Conservation (phyloP, 2,888 invertebrate species). For the Scotopteryx bipunctaria region DNA sequence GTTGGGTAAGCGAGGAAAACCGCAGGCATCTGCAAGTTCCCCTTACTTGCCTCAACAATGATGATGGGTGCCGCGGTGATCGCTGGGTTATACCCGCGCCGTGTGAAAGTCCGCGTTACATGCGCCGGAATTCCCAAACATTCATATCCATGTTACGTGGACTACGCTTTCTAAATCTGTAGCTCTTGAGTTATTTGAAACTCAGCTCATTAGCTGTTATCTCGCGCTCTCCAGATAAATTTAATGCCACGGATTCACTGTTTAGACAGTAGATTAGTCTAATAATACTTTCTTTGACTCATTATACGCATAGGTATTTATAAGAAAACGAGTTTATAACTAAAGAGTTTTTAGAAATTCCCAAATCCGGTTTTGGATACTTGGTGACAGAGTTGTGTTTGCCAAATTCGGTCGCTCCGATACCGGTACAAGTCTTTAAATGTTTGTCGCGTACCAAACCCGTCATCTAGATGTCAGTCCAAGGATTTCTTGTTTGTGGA, state of each 20-base stretch:
- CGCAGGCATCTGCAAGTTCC: slow-evolving; percentile 30
- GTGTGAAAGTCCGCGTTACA: slow-evolving; percentile 41
- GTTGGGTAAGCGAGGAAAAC: slow-evolving; percentile 44
- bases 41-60: slow-evolving; percentile 37
- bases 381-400: slow-evolving; percentile 20
- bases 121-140: slow-evolving; percentile 60
- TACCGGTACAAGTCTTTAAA: slow-evolving; percentile 20
- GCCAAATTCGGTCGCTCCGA: slow-evolving; percentile 9
- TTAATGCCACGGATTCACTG: neutral
- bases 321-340: slow-evolving; percentile 27
- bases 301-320: slow-evolving; percentile 2
- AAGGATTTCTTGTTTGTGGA: slow-evolving; percentile 34
- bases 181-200: slow-evolving; percentile 17
- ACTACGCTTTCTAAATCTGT: slow-evolving; percentile 52
- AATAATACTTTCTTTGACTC: slow-evolving; percentile 1
- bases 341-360: slow-evolving; percentile 26
- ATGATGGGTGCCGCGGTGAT: slow-evolving; percentile 30
- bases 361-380: slow-evolving; percentile 29
- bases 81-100: slow-evolving; percentile 34
- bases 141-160: slow-evolving; percentile 49
- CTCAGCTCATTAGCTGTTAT: neutral
- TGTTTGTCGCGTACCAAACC: slow-evolving; percentile 17
- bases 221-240: slow-evolving; percentile 1
- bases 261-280: neutral
- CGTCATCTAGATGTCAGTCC: slow-evolving; percentile 27